Evolutionary conservation across 2,113 vertebrate species (phyloP), one percentile per base, ranked within the genome.

Genomic region (Dicaeum eximium): DNA sequence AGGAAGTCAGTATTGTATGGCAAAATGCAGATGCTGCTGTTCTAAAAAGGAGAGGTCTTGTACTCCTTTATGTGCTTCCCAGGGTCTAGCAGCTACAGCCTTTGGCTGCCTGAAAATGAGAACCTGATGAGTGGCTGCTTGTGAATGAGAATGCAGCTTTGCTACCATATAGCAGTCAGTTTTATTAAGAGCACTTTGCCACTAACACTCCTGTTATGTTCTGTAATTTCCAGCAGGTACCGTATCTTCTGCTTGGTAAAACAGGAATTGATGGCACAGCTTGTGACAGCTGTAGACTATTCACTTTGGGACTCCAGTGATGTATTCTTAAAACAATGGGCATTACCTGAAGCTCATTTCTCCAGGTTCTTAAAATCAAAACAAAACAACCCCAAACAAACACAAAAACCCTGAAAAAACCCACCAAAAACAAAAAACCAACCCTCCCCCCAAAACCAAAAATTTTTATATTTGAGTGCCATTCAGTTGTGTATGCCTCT

Each of bases 61-160:
- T 31, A 77, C 5, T 40, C 9, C 7, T 6, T 77, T 51, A 44
- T 0, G 0, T 31, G 35, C 9, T 28, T 73, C 15, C 15, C 13
- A 37, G 57, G n/a, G 28, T 44, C 17, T 23, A 25, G 15, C 37
- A 53, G 17, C n/a, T 70, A 16, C 42, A 70, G 37, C 11, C n/a
- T 79, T 51, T 53, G 28, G 17, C 25, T 84, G 31, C 37, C 82
- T 7, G 3, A 3, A 6, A 54, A 71, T 15, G 15, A 62, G 65
- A 80, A 47, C 38, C 47, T 69, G 51, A 28, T 22, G 38, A 45
- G 70, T 48, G 57, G 9, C 53, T 33, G 8, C 19, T 61, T n/a
- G 35, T 25, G 56, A 30, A 70, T 47, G 30, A 54, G 64, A 54
- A 54, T 0, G 10, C 1, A 48, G 54, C 13, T 60, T 61, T 80